Evolutionary conservation across 2,797 vertebrate species (phyloP).

Genomic region (Diglossa cyanea): DNA sequence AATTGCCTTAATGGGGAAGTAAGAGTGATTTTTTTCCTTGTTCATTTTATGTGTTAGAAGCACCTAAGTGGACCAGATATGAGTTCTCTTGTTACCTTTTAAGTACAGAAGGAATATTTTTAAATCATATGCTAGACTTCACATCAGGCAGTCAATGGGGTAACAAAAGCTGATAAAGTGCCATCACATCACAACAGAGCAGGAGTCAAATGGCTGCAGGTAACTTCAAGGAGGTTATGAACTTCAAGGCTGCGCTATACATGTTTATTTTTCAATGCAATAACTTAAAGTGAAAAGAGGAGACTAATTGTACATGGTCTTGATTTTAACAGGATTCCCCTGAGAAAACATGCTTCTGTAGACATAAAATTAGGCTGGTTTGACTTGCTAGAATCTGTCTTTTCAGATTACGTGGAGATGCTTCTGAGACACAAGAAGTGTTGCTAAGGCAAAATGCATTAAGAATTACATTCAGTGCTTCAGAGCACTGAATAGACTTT

Average conservation of each 20-base stretch:
- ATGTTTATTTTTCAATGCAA: not conserved
- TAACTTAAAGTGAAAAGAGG: not conserved
- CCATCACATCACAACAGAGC: not conserved
- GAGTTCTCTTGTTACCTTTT: not conserved
- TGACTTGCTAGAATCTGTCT: constrained; percentile 11
- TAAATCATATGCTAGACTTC: not conserved
- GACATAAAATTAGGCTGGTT: not conserved
- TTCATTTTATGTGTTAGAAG: not conserved
- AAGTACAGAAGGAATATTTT: not conserved
- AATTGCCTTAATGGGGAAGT: not conserved
- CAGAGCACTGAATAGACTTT: not conserved
- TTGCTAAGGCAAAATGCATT: not conserved
- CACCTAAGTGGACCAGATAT: not conserved
- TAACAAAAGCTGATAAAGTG: not conserved
- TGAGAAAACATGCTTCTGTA: not conserved
- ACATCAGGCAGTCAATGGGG: not conserved
- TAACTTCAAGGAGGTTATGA: not conserved
- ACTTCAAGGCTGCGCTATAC: not conserved
- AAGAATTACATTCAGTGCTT: not conserved
- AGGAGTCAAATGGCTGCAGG: not conserved
- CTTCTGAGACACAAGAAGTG: not conserved
- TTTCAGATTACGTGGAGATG: not conserved
- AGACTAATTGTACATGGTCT: not conserved
- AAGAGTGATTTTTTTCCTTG: not conserved
- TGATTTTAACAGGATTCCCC: constrained; percentile 16